phyloP scores from a whole-genome alignment of 2,797 vertebrate species.

The Spinus olivaceus region DNA sequence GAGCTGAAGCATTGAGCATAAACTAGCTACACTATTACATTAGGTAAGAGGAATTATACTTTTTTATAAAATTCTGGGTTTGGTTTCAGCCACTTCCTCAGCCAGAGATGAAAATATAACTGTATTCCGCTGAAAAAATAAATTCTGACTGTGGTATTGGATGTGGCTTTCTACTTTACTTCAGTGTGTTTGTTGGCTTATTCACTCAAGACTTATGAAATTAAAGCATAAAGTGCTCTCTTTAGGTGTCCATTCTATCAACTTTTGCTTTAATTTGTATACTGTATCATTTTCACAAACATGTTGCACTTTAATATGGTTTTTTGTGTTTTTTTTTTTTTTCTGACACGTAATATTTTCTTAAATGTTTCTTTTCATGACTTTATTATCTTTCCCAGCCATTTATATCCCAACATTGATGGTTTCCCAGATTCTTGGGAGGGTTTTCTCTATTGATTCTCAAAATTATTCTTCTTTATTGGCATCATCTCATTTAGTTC shows the following conservation, averaged over 20 bases:
- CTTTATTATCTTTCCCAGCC: background rate
- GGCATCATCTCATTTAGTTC: background rate
- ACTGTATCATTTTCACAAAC: background rate
- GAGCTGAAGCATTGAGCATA: background rate
- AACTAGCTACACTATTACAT: background rate
- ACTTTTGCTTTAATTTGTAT: background rate
- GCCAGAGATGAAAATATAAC: background rate
- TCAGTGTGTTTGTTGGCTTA: background rate
- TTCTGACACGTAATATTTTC: background rate
- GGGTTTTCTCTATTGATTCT: background rate
- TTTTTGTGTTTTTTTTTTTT: background rate
- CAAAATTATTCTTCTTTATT: background rate
- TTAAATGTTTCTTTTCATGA: background rate
- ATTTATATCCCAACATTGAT: background rate
- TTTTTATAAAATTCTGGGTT: background rate
- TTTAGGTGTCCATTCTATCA: background rate
- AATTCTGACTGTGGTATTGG: background rate
- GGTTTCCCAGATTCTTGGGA: background rate
- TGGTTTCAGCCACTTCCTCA: background rate
- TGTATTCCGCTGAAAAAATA: background rate
- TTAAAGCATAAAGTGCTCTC: background rate
- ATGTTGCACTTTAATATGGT: fast-evolving
- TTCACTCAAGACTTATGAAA: background rate
- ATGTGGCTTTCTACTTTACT: background rate
- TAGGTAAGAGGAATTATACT: background rate